Conservation (phyloP, 2,113 vertebrate genomes). For the Columba livia region DNA sequence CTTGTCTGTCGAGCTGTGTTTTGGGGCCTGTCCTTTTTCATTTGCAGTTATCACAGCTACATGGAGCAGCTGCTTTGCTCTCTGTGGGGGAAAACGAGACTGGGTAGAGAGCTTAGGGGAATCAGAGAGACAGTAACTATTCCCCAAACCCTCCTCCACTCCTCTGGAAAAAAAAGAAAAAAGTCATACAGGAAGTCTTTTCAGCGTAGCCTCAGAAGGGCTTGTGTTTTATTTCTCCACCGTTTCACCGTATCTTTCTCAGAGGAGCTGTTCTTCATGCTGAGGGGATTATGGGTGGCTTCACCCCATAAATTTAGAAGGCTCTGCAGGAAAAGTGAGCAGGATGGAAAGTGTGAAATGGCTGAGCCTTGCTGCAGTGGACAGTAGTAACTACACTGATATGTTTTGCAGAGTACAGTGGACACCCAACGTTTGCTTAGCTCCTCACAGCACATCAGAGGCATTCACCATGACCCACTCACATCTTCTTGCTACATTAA, state of each 20-base stretch:
- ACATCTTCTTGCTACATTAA: neutral
- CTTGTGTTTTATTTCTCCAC: neutral
- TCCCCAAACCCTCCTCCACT: neutral
- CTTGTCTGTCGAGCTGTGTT: neutral
- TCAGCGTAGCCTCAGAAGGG: neutral
- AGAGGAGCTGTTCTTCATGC: constrained; percentile 4
- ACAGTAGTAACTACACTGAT: neutral
- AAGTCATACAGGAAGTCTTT: neutral
- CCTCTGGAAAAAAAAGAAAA: neutral
- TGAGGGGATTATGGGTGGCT: neutral
- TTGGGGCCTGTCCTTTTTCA: neutral
- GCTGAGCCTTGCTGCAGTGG: neutral
- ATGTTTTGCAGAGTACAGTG: fast-evolving
- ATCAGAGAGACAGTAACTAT: neutral
- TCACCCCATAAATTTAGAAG: constrained; percentile 14
- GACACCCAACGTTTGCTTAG: neutral
- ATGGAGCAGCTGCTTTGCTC: neutral
- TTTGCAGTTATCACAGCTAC: neutral
- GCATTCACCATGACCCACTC: neutral
- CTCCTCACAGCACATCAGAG: neutral
- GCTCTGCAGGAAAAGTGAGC: neutral
- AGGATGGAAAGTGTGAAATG: neutral
- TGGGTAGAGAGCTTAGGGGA: neutral
- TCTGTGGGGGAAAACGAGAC: neutral
- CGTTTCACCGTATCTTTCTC: neutral